Evolutionary conservation across 1,140 invertebrate species (phyloP).

Genomic region (Eurosta solidaginis): DNA sequence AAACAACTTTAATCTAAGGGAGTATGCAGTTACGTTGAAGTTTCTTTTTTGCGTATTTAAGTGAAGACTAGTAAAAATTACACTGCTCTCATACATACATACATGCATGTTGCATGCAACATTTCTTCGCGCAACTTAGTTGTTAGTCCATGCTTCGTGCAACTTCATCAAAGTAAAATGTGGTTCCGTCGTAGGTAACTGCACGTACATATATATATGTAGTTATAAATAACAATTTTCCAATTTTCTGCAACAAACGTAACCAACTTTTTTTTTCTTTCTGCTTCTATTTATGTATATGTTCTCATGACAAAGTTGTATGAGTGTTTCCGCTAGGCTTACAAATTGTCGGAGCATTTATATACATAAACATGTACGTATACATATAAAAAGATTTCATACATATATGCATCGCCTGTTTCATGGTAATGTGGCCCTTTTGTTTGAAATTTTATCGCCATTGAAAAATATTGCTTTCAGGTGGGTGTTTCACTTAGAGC

Average conservation of each 20-base stretch:
- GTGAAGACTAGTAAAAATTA: neutral
- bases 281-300: neutral
- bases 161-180: neutral
- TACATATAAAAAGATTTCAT: neutral
- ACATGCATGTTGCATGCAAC: neutral
- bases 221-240: constrained; percentile 17
- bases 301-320: neutral
- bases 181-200: neutral
- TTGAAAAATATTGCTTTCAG: neutral
- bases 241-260: constrained; percentile 20
- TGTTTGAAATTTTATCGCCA: neutral
- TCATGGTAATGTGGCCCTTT: neutral
- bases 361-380: too few species aligned
- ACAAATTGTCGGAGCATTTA: neutral
- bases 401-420: neutral
- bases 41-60: neutral
- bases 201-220: too few species aligned
- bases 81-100: too few species aligned
- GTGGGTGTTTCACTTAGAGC: neutral
- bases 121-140: neutral
- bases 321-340: neutral
- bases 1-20: neutral
- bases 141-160: neutral
- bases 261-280: neutral
- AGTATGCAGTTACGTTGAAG: neutral